Conservation (phyloP, 2,113 vertebrate species). For the Apeltes quadracus region DNA sequence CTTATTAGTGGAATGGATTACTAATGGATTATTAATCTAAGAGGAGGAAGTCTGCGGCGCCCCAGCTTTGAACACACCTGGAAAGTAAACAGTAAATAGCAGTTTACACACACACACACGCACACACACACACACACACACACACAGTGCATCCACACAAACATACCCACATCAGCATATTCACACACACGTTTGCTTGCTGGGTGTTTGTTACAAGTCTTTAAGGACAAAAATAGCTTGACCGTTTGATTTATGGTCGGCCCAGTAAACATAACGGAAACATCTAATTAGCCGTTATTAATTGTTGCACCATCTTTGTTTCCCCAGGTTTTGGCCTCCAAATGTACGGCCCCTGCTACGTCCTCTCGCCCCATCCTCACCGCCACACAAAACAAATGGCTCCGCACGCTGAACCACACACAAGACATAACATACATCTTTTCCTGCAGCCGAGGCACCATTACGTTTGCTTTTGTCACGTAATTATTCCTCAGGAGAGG, state of each 20-base stretch:
- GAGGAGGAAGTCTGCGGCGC: conserved; percentile 58
- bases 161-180: conserved; percentile 41
- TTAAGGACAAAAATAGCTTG: conserved; percentile 66
- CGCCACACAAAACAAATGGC: conserved; percentile 70
- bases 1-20: conserved; percentile 89
- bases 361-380: conserved; percentile 61
- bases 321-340: conserved; percentile 64
- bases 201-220: conserved; percentile 64
- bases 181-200: conserved; percentile 38
- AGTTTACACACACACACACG: conserved; percentile 43
- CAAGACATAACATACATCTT: conserved; percentile 66
- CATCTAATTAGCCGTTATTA: conserved; percentile 78
- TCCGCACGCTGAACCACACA: conserved; percentile 43
- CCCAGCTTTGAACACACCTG: conserved; percentile 81
- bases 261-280: conserved; percentile 74
- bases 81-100: conserved; percentile 71
- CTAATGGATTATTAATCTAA: conserved; percentile 87
- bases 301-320: conserved; percentile 66
- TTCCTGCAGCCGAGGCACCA: conserved; percentile 51
- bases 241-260: conserved; percentile 71
- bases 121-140: conserved; percentile 40
- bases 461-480: conserved; percentile 77
- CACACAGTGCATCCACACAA: conserved; percentile 7
- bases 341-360: conserved; percentile 52
- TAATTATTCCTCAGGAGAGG: conserved; percentile 79